Evolutionary conservation across 2,888 invertebrate genomes (phyloP).

Genomic region (Cremastinae sp.): DNA sequence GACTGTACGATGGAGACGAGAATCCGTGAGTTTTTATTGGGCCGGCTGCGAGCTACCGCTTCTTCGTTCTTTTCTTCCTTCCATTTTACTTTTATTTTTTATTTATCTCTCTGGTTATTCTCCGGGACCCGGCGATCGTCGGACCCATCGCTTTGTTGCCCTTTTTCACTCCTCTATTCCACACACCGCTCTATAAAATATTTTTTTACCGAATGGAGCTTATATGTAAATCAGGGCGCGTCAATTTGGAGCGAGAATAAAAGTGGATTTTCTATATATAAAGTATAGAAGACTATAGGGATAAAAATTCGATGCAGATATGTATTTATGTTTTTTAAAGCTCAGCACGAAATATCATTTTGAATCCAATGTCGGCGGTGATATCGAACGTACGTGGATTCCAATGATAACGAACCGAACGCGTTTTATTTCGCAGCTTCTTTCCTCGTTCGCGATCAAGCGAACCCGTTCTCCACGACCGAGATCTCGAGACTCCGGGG

Average conservation of each 20-base stretch:
- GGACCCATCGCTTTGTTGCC: conserved; percentile 31
- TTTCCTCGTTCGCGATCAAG: conserved; percentile 14
- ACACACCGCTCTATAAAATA: conserved; percentile 28
- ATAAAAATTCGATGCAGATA: no score
- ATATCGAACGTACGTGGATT: conserved; percentile 17
- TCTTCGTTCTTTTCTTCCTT: conserved; percentile 55
- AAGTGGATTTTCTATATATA: no score
- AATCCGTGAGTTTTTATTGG: conserved; percentile 76
- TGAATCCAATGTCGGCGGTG: conserved; percentile 22
- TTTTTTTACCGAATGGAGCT: no score
- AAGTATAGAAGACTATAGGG: no score
- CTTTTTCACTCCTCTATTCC: conserved; percentile 50
- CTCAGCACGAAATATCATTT: no score
- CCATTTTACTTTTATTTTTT: no score
- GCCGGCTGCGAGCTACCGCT: conserved; percentile 72
- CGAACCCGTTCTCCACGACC: no score
- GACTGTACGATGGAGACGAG: conserved; percentile 65
- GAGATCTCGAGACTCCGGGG: not conserved
- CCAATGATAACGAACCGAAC: conserved; percentile 50
- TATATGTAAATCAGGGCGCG: no score
- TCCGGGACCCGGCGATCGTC: conserved; percentile 44
- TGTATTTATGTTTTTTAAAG: no score
- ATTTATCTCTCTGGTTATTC: conserved; percentile 36
- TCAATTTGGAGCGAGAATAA: no score
- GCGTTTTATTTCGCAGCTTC: conserved; percentile 11